Conservation (phyloP, 2,888 invertebrate genomes). For the Ophion costatus region DNA sequence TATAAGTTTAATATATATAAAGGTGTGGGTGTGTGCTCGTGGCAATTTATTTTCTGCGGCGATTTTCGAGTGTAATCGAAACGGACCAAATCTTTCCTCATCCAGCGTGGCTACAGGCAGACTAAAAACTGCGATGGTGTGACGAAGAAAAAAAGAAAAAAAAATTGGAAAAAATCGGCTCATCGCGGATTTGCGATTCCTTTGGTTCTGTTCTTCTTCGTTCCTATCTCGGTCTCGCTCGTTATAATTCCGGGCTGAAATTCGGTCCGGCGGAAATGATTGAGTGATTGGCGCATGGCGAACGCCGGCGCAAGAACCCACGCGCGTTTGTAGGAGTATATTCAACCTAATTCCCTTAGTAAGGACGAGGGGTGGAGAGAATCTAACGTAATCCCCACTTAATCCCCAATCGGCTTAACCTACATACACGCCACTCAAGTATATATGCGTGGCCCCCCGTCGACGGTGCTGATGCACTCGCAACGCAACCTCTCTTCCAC, state of each 20-base stretch:
- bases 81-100: not conserved
- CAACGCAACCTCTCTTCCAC: slow-evolving; percentile 25
- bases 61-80: not conserved
- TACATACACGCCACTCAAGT: slow-evolving; percentile 69
- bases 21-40: too few species aligned
- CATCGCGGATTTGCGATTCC: slow-evolving; percentile 1
- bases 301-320: not conserved
- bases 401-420: slow-evolving; percentile 74
- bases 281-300: slow-evolving; percentile 32
- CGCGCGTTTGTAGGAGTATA: slow-evolving; percentile 57
- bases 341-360: slow-evolving; percentile 69
- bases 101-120: not conserved
- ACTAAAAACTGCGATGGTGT: not conserved
- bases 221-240: not conserved
- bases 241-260: slow-evolving; percentile 9
- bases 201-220: not conserved
- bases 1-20: too few species aligned
- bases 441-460: slow-evolving; percentile 23
- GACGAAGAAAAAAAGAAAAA: not conserved
- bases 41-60: too few species aligned
- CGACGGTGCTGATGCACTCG: slow-evolving; percentile 59
- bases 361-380: slow-evolving; percentile 51
- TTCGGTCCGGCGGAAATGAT: slow-evolving; percentile 35
- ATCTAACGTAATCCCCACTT: slow-evolving; percentile 70
- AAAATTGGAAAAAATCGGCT: not conserved